These are phyloP conservation scores for Lytechinus pictus DNA, from an alignment of 35 echinoderm and acorn worm genomes.

Conservation along the genomic window DNA sequence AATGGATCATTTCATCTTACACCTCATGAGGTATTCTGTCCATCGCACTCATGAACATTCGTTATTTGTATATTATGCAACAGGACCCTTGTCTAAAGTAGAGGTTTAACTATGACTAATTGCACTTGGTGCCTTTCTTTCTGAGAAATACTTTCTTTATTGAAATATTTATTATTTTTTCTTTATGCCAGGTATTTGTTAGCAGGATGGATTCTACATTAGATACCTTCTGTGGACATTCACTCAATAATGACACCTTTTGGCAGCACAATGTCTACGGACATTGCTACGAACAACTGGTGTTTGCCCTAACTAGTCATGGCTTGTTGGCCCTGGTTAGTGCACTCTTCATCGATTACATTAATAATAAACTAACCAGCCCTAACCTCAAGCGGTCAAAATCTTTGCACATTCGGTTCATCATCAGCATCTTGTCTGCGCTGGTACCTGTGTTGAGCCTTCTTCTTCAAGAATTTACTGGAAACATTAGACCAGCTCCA, in stretches of 20 bases:
- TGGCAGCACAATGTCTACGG: conserved; percentile 79
- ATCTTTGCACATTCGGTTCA: conserved; percentile 60
- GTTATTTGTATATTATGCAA: no score
- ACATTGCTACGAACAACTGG: conserved; percentile 79
- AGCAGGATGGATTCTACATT: conserved; percentile 24
- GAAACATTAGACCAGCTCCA: conserved; percentile 26
- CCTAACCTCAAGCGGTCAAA: conserved; percentile 81
- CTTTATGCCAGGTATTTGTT: neutral
- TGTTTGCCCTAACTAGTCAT: conserved; percentile 64
- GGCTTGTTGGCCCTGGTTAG: conserved; percentile 70
- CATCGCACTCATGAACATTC: no score
- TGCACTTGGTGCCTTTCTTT: no score
- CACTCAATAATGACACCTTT: conserved; percentile 76
- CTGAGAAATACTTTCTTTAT: neutral
- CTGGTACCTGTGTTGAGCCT: conserved; percentile 56
- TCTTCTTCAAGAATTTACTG: conserved; percentile 31
- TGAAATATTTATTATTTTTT: neutral
- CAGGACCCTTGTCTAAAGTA: no score
- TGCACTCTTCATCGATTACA: conserved; percentile 65
- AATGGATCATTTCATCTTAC: no score
- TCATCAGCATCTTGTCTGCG: conserved; percentile 55
- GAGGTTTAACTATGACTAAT: no score
- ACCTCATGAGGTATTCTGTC: no score
- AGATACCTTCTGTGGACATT: conserved; percentile 65
- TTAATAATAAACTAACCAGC: conserved; percentile 54